Conservation (phyloP, 2,797 vertebrate genomes). For the Clarias laeviceps region DNA sequence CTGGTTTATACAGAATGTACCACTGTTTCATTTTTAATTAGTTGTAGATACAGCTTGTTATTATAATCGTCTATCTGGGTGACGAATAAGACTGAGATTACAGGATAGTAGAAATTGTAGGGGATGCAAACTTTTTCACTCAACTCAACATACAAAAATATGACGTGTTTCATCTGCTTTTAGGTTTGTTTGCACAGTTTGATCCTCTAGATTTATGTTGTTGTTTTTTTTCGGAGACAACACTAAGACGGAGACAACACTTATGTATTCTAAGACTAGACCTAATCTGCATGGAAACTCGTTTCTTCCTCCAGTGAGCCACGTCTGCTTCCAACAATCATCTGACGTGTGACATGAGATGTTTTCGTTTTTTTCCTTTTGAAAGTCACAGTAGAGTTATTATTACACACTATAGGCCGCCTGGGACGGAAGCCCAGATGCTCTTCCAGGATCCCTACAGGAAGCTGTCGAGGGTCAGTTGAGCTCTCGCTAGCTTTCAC, state of each 20-base stretch:
- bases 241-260: neutral
- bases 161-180: neutral
- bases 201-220: neutral
- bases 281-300: neutral
- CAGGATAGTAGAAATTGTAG: too few species aligned
- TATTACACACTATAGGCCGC: neutral
- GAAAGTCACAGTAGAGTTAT: neutral
- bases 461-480: conserved; percentile 10
- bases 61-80: neutral
- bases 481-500: conserved; percentile 34
- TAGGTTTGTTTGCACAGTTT: neutral
- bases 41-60: neutral
- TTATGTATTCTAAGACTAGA: conserved; percentile 4
- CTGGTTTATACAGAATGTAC: neutral
- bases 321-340: conserved; percentile 9
- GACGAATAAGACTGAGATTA: neutral
- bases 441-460: conserved; percentile 1
- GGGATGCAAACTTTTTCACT: conserved; percentile 8
- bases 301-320: neutral
- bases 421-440: conserved; percentile 9
- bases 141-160: neutral
- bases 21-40: neutral
- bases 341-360: neutral
- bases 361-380: neutral
- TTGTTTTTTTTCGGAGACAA: neutral